Evolutionary conservation across 2,888 invertebrate species (phyloP), one percentile per base, ranked within the genome.

Genomic region (Mesorhabditis sp.): DNA sequence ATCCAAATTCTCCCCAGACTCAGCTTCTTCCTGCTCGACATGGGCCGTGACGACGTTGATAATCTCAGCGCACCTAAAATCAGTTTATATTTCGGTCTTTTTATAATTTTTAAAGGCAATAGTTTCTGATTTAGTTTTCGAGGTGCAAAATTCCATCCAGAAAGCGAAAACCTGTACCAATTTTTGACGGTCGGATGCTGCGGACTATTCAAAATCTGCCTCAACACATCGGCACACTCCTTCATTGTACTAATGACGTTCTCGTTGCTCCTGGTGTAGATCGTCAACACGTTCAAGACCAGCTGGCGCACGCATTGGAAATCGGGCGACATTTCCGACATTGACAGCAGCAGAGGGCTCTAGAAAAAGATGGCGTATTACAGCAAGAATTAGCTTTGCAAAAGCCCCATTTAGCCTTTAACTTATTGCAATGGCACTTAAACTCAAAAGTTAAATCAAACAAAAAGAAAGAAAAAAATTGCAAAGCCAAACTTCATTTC

Each of bases 1-100:
- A 69, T 88, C 88, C 58, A 86, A 86, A 70, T 85, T 86, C 67
- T 87, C 87, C 43, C 86, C 80, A 70, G 87, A 87, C 15, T 87
- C 87, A 74, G 88, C 87, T 72, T 86, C 86, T 58, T 86, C 86
- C 83, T 87, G 82, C 43, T 83, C 77, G 69, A 84, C 76, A 66
- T 82, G 81, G 1, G 74, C 72, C 62, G 73, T 78, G 58, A 85
- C 81, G 45, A 83, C 80, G 61, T 80, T 75, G 45, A 85, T 77
- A 44, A 85, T 83, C 69, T 85, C 85, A 5, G 81, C 77, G 68
- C 84, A 85, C 82, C 82, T 78, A 45, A 50, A 70, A 62, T 4
- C 45, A 42, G 43, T n/a, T 69, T 15, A 43, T 62, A 62, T 15
- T 7, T 62, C 7, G 65, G 45, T 43, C 43, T 43, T 65, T 65